phyloP scores from a whole-genome alignment of 2,113 vertebrate species.

The Cromileptes altivelis region DNA sequence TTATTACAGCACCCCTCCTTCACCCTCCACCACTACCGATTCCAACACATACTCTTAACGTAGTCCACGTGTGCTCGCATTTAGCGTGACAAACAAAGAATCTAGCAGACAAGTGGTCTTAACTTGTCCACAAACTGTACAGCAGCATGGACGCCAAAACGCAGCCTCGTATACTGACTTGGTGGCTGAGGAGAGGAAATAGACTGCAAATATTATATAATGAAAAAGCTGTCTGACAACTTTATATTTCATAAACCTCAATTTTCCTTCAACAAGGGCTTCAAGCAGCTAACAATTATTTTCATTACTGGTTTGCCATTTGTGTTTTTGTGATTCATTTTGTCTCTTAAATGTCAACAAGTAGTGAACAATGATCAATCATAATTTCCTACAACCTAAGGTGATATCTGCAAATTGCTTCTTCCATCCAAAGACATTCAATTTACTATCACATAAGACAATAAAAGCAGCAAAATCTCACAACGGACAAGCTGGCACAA shows the following conservation, averaged over 20 bases:
- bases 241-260: not conserved
- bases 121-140: not conserved
- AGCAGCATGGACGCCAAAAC: not conserved
- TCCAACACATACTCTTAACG: slow-evolving; percentile 1
- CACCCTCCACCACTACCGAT: not conserved
- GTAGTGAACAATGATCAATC: not conserved
- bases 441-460: too few species aligned
- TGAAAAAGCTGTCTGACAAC: not conserved
- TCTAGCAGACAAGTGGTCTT: not conserved
- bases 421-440: not conserved
- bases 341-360: not conserved
- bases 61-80: not conserved
- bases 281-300: not conserved
- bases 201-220: not conserved
- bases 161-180: not conserved
- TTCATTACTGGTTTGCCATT: not conserved
- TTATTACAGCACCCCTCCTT: slow-evolving; percentile 65
- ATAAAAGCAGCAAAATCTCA: not conserved
- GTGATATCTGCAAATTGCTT: not conserved
- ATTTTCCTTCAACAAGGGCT: not conserved
- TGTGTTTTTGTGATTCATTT: not conserved
- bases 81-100: slow-evolving; percentile 23
- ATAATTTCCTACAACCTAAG: not conserved
- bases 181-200: not conserved
- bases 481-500: not conserved